Base-by-base conservation (phyloP, 2,113 vertebrate genomes). In the Oncorhynchus mykiss region DNA sequence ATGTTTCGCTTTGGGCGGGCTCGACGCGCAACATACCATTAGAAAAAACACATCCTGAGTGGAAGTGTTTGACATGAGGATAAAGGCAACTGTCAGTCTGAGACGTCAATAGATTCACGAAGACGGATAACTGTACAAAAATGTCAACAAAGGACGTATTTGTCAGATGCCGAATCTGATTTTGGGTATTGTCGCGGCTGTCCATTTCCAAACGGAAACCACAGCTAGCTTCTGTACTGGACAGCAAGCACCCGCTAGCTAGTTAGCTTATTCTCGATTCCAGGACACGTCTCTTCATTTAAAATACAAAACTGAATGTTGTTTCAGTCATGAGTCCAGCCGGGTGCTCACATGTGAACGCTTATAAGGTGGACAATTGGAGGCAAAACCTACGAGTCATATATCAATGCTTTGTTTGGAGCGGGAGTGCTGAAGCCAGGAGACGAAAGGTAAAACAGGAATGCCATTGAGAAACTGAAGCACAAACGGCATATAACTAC, bases 391-490 rank as follows among this genome's bases (percentile, higher is more conserved):
- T 99, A 86, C 94, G 96, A 79, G 96, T 97, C 85, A 98, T 99
- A 85, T 99, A 99, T 93, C 97, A 98, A 92, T 97, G 96, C 93
- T 99, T 99, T 95, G 97, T 99, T 88, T 99, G 97, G 97, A 97
- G 95, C 90, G 96, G 96, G 80, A 96, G 95, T 80, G 95, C 95
- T 71, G 97, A 99, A 92, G 96, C 96, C 92, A 95, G 96, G 90
- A 96, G 96, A 94, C 95, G 96, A 88, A 98, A 99, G 97, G 97
- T 96, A 94, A 92, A 90, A 76, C 79, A 82, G 75, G 48, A 67
- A 31, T 60, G 48, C 24, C 59, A 70, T 66, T 51, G 49, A 60
- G n/a, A 60, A 60, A 60, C 59, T n/a, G 59, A 66, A 24, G 25
- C 64, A 68, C 39, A 67, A 85, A 81, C 73, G 79, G 72, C 81